A percentile compares a stretch with the other conserved stretches of the same genome.
phyloP scores from a whole-genome alignment of 2,888 invertebrate genomes.

The Aphodius granarius region DNA sequence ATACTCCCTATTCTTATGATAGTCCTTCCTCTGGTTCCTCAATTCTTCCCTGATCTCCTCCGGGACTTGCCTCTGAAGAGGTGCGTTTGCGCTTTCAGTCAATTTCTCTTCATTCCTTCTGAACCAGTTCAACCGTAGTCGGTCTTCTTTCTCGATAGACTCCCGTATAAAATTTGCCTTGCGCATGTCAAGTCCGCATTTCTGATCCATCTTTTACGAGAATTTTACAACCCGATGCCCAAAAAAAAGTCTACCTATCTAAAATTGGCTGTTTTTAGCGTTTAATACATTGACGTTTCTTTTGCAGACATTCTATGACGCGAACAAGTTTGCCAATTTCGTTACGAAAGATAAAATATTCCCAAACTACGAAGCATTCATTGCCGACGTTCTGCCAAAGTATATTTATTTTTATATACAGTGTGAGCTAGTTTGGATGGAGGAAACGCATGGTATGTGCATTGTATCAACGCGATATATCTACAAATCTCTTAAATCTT shows the following conservation, averaged over 20 bases:
- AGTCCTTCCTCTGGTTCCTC: slow-evolving; percentile 35
- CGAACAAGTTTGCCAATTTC: slow-evolving; percentile 29
- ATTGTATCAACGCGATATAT: not conserved
- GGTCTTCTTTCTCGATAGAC: slow-evolving; percentile 46
- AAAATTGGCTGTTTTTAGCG: slow-evolving; percentile 7
- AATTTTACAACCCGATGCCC: not conserved
- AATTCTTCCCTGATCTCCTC: slow-evolving; percentile 41
- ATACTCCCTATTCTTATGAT: slow-evolving; percentile 37
- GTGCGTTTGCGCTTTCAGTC: slow-evolving; percentile 42
- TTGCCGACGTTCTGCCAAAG: slow-evolving; percentile 39
- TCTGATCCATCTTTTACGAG: slow-evolving; percentile 14
- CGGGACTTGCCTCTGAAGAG: slow-evolving; percentile 39
- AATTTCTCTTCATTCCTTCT: slow-evolving; percentile 46
- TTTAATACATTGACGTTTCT: slow-evolving; percentile 16
- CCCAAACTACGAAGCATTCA: slow-evolving; percentile 37
- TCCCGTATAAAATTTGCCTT: slow-evolving; percentile 28
- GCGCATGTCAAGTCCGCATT: slow-evolving; percentile 21
- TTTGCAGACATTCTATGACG: slow-evolving; percentile 41
- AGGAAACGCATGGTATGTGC: slow-evolving; percentile 32
- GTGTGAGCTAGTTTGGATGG: slow-evolving; percentile 43
- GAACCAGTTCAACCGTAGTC: slow-evolving; percentile 50
- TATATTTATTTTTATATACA: slow-evolving; percentile 42
- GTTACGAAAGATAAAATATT: slow-evolving; percentile 37
- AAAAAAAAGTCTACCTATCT: slow-evolving; percentile 9
- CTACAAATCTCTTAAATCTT: not conserved